Percentiles rank a stretch among this genome's conserved stretches.
Conservation (phyloP, 2,113 vertebrate genomes). For the Microtus pennsylvanicus region DNA sequence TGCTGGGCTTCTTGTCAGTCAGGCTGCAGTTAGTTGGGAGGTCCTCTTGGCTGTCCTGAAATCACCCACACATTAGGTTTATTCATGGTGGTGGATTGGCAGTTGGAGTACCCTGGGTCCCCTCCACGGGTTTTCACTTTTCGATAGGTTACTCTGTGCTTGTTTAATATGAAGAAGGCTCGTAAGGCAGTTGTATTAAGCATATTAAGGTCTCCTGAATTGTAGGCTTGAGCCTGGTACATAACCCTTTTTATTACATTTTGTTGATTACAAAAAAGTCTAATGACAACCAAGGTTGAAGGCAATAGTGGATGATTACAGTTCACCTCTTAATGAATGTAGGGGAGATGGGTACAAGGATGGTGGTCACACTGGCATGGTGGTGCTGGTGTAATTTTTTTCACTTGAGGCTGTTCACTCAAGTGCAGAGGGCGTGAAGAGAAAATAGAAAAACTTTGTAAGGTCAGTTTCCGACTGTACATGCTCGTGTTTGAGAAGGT, state of each 20-base stretch:
- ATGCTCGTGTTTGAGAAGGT: background rate
- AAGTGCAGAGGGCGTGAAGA: background rate
- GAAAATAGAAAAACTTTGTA: background rate
- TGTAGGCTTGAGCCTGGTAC: background rate
- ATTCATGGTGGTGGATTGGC: background rate
- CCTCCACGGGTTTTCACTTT: background rate
- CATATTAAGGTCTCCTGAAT: background rate
- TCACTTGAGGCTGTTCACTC: background rate
- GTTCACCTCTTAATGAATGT: background rate
- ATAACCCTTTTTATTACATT: background rate
- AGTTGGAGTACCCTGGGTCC: background rate
- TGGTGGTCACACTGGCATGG: too few species aligned
- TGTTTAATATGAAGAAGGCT: background rate
- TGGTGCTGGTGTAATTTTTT: background rate
- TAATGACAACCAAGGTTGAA: background rate
- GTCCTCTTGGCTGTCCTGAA: background rate
- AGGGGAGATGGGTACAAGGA: background rate
- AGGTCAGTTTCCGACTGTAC: background rate
- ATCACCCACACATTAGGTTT: background rate
- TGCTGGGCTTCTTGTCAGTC: background rate
- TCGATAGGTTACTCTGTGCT: background rate
- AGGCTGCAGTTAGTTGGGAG: background rate
- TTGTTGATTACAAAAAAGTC: background rate
- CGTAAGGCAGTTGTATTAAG: background rate
- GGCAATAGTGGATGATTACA: background rate